Conservation (phyloP, 2,888 invertebrate genomes). For the Drosophila anomalipes region DNA sequence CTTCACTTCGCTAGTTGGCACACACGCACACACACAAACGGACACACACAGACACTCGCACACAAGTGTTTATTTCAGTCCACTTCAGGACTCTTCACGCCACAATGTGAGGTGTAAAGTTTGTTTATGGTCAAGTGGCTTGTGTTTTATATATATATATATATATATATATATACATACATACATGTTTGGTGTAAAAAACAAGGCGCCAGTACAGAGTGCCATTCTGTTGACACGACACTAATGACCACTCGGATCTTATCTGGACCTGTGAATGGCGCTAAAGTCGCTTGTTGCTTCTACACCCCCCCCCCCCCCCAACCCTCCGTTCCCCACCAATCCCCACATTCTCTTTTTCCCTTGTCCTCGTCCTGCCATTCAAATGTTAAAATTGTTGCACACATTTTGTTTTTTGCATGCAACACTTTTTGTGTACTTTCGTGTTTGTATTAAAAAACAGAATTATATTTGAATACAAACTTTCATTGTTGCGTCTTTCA, state of each 20-base stretch:
- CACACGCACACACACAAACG: slow-evolving; percentile 50
- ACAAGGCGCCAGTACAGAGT: slow-evolving; percentile 31
- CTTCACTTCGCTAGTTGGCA: slow-evolving; percentile 43
- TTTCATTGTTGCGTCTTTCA: slow-evolving; percentile 39
- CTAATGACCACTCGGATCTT: slow-evolving; percentile 80
- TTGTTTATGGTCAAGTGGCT: slow-evolving; percentile 81
- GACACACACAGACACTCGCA: neutral
- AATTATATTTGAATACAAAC: slow-evolving; percentile 15
- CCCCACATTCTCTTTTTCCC: neutral
- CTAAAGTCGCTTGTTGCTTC: slow-evolving; percentile 43
- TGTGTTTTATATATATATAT: slow-evolving; percentile 17
- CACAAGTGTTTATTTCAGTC: slow-evolving; percentile 77
- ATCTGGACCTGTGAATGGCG: slow-evolving; percentile 55
- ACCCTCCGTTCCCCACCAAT: no score
- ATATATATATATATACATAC: neutral
- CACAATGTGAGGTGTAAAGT: slow-evolving; percentile 79
- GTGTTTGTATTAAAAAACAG: slow-evolving; percentile 8
- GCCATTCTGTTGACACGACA: slow-evolving; percentile 73
- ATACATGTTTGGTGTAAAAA: slow-evolving; percentile 30
- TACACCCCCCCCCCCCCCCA: neutral
- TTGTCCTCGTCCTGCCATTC: neutral
- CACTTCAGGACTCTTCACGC: slow-evolving; percentile 63
- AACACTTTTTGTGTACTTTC: slow-evolving; percentile 5
- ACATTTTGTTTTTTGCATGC: slow-evolving; percentile 50
- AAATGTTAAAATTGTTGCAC: slow-evolving; percentile 52